Evolutionary conservation across 2,888 invertebrate genomes (phyloP).

Genomic region (Lordiphosa andalusiaca): DNA sequence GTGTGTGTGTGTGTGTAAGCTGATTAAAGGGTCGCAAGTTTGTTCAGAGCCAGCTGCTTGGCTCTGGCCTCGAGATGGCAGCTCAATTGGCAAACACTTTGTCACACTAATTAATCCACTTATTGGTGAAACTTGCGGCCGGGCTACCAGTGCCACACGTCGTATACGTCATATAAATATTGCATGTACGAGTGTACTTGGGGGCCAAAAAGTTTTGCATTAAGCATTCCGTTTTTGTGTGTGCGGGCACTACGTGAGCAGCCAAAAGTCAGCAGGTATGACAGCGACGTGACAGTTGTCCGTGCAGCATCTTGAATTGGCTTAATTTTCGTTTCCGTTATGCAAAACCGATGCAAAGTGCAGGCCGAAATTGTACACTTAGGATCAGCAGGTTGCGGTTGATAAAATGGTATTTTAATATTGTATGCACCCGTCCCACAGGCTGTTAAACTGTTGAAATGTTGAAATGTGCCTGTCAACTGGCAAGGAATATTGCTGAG

Average conservation of each 20-base stretch:
- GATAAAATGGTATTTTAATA: too few species aligned
- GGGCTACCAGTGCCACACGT: conserved; percentile 19
- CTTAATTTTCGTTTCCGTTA: conserved; percentile 59
- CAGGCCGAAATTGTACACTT: not conserved
- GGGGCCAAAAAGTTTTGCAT: conserved; percentile 47
- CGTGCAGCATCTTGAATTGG: conserved; percentile 41
- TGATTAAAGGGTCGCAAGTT: conserved; percentile 47
- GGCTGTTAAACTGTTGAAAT: not conserved
- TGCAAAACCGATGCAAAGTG: conserved; percentile 25
- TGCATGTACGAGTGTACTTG: conserved; percentile 26
- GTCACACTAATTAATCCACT: conserved; percentile 62
- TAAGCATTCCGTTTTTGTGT: conserved; percentile 55
- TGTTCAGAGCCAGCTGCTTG: conserved; percentile 8
- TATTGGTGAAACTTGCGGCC: conserved; percentile 33
- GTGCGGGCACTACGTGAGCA: conserved; percentile 44
- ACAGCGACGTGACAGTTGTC: conserved; percentile 50
- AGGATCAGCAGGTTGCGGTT: too few species aligned
- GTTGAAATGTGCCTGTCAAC: not conserved
- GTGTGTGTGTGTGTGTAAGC: conserved; percentile 40
- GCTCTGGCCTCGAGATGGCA: conserved; percentile 5
- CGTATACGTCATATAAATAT: conserved; percentile 63
- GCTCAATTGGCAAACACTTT: conserved; percentile 62
- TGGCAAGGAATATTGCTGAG: conserved; percentile 24
- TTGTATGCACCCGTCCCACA: conserved; percentile 12
- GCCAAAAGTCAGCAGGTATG: conserved; percentile 22